Percentiles rank a stretch among this genome's conserved stretches.
phyloP scores from a whole-genome alignment of 1,140 invertebrate genomes.

The Ridgeia piscesae region DNA sequence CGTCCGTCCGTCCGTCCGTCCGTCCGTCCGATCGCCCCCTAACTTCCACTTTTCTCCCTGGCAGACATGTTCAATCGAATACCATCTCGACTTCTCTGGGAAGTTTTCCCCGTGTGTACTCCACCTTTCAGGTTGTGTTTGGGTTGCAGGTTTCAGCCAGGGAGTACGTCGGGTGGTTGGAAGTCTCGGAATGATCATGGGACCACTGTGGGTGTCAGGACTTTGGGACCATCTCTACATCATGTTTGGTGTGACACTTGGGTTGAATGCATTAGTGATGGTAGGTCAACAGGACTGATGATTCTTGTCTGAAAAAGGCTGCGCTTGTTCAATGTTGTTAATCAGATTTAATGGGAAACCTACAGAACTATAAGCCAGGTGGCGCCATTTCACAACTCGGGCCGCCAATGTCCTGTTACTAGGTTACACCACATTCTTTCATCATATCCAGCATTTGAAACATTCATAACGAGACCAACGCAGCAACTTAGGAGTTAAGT shows the following conservation, averaged over 20 bases:
- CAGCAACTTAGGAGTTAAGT: too few relatives aligned
- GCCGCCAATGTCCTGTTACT: too few relatives aligned
- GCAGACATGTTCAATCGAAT: too few relatives aligned
- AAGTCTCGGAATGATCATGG: constrained; percentile 41
- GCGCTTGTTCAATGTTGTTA: too few relatives aligned
- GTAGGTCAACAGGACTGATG: constrained; percentile 29
- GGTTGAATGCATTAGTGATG: constrained; percentile 37
- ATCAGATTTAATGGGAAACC: background rate
- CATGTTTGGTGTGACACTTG: constrained; percentile 44
- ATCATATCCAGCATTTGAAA: too few relatives aligned
- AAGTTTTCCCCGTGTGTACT: background rate
- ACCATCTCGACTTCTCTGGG: background rate
- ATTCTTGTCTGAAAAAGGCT: background rate
- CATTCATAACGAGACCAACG: too few relatives aligned
- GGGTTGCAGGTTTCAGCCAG: constrained; percentile 42
- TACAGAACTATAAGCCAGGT: background rate
- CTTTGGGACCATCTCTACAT: constrained; percentile 36
- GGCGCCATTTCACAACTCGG: too few relatives aligned
- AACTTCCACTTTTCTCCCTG: too few relatives aligned
- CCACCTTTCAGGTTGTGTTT: background rate
- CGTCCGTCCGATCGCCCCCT: too few relatives aligned
- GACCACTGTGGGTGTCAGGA: constrained; percentile 44
- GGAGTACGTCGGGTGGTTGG: constrained; percentile 42
- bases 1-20: too few relatives aligned
- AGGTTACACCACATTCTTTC: too few relatives aligned